Evolutionary conservation across 2,888 invertebrate genomes (phyloP), one percentile per base, ranked within the genome.

Genomic region (Iselma pallidipennis): DNA sequence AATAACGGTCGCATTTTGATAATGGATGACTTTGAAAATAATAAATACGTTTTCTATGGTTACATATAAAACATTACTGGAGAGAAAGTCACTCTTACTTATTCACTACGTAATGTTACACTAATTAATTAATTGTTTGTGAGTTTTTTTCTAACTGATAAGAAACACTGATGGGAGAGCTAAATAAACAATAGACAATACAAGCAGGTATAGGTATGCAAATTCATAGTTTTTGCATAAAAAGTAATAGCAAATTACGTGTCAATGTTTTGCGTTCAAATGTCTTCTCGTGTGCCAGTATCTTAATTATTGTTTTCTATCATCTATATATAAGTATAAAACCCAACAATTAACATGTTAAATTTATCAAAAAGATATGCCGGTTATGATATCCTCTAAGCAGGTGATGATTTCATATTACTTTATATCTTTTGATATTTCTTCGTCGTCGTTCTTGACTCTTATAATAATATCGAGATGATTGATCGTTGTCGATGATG

Each of bases 401-500:
- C 51, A 51, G 51, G 51, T 51, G 51, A 51, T 51, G 51, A 51
- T 51, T 51, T 51, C 51, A 51, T 51, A 28, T 19, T 28, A 28
- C 4, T 29, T 25, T 37, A n/a, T n/a, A 16, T 21, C 51, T 31
- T 51, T 51, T 31, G 51, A 51, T 28, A 51, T 51, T 31, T 14
- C 51, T 51, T 51, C 42, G 16, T n/a, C n/a, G 14, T n/a, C 42
- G 6, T 37, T 14, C 28, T 51, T 26, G 42, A 42, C 21, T 42
- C 21, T 42, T 42, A 42, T 42, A 42, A 42, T 42, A 42, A 42
- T 42, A 42, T 42, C 42, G 42, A 42, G 16, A 42, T 51, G 51
- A 51, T 51, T 51, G 51, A 51, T 51, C 51, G 51, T 51, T 51
- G 51, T 26, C 51, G 51, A 51, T 51, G 51, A 50, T 29, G 49